phyloP scores from a whole-genome alignment of 2,113 vertebrate species.

The Etia nguti region DNA sequence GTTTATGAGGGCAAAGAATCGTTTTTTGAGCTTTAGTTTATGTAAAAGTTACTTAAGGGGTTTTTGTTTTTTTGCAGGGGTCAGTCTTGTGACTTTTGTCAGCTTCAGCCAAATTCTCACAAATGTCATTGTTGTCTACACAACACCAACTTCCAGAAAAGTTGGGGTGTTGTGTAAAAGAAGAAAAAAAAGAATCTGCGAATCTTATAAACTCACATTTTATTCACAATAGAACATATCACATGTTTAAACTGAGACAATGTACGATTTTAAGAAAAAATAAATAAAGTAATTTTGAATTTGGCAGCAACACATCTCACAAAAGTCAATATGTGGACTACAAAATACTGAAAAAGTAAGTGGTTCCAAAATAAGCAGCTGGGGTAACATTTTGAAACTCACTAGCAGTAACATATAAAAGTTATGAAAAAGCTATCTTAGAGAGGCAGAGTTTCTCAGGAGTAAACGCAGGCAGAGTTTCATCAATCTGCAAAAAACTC shows the following conservation, averaged over 20 bases:
- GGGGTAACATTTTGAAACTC: too few relatives aligned
- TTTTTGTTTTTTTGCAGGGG: background rate
- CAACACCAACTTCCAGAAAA: background rate
- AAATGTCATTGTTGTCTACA: background rate
- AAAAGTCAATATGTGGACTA: too few relatives aligned
- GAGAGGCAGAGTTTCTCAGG: background rate
- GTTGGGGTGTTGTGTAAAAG: background rate
- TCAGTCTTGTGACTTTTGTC: background rate
- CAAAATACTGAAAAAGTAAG: too few relatives aligned
- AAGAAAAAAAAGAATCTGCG: background rate
- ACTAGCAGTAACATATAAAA: too few relatives aligned
- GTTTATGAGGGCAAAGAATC: background rate
- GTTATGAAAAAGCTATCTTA: background rate
- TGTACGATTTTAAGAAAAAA: background rate
- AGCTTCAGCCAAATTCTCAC: background rate
- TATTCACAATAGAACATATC: background rate
- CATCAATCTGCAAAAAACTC: background rate
- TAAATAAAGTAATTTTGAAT: too few relatives aligned
- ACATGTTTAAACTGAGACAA: background rate
- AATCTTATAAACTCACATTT: background rate
- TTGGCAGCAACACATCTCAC: too few relatives aligned
- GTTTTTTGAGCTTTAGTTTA: background rate
- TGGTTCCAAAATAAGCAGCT: too few relatives aligned
- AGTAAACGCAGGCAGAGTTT: background rate
- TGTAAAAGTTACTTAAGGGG: background rate